Base-by-base conservation (phyloP, 2,797 vertebrate genomes). In the Loriculus beryllinus region DNA sequence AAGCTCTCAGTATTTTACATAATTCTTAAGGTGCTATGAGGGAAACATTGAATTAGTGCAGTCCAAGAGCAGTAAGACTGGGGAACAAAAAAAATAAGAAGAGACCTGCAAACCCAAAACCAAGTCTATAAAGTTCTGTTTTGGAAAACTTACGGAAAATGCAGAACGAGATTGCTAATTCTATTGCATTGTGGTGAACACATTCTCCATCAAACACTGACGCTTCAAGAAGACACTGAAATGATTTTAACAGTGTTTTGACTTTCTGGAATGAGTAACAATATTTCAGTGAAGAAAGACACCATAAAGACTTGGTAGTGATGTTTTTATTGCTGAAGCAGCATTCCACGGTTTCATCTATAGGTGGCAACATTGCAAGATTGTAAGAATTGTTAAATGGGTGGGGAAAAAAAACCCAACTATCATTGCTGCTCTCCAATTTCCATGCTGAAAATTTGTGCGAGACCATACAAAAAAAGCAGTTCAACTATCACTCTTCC, bases 201-300 rank as follows among this genome's bases (percentile, higher is more conserved):
- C 1, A n/a, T 18, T 81, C 65, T 82, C 60, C n/a, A 42, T 88
- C 65, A 85, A 85, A 85, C 23, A 40, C 21, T 45, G 56, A 87
- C 54, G 45, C 37, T 83, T 67, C 7, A 57, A 48, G 81, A 90
- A 71, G 40, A 54, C 21, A 43, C 33, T 56, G 60, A 86, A 83
- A 92, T 19, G 45, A 83, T 93, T 83, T 86, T 81, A 93, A 62
- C 7, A 47, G 56, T 81, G 69, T 75, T 93, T 94, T 90, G 72
- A 86, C 59, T 84, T 83, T 75, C 14, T 72, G 33, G 48, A 90
- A 86, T 75, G 17, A 91, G 17, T 86, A 87, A 85, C 56, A 90
- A 68, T 28, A 63, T 86, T 81, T 60, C 75, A 77, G 31, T 68
- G 68, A 84, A 80, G 71, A 74, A 69, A 87, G 63, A 74, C 56